phyloP scores from a whole-genome alignment of 2,797 vertebrate genomes.

The Scyliorhinus canicula region DNA sequence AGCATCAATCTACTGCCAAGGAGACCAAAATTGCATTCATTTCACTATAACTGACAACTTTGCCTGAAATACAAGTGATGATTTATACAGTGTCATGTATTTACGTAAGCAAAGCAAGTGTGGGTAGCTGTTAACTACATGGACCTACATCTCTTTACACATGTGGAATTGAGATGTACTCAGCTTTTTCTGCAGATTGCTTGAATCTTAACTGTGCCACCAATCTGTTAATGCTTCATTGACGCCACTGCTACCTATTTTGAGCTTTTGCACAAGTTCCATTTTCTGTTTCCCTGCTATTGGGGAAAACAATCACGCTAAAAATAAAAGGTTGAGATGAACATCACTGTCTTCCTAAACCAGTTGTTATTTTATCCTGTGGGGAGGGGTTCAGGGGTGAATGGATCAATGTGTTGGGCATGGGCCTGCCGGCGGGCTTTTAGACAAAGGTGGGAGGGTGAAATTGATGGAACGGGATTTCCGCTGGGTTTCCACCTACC shows the following conservation, averaged over 20 bases:
- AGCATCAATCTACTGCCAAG: conserved; percentile 10
- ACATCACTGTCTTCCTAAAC: neutral
- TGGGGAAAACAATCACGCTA: neutral
- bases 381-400: neutral
- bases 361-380: neutral
- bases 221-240: neutral
- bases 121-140: neutral
- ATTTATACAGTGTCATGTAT: conserved; percentile 32
- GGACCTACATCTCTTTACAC: neutral
- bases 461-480: too few relatives aligned
- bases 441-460: too few relatives aligned
- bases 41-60: conserved; percentile 13
- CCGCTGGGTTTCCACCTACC: too few relatives aligned
- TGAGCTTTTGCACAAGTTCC: neutral
- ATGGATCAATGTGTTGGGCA: neutral
- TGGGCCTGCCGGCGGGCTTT: too few relatives aligned
- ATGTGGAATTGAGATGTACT: conserved; percentile 4
- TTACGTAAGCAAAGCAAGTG: conserved; percentile 22
- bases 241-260: neutral
- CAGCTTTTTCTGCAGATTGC: neutral
- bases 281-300: neutral
- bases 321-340: neutral
- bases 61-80: conserved; percentile 24
- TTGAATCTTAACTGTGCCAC: neutral
- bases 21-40: conserved; percentile 18